A percentile compares a stretch with the other conserved stretches of the same genome.
Conservation (phyloP, 1,140 invertebrate species). For the Cydia amplana region DNA sequence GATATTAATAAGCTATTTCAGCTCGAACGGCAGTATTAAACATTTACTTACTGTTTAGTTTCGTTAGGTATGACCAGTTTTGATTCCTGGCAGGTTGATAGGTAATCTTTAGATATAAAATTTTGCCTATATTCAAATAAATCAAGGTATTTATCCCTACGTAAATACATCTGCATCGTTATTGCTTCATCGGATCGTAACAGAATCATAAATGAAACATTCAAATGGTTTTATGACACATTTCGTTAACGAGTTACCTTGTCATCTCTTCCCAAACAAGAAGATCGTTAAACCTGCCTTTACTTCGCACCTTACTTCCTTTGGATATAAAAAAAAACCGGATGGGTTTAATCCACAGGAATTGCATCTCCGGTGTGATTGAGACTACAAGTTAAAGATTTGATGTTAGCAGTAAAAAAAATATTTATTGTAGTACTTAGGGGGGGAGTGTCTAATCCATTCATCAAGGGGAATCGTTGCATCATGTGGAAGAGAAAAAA, state of each 20-base stretch:
- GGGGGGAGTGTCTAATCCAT: too few species aligned
- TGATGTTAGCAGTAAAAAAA: neutral
- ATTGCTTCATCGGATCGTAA: conserved; percentile 50
- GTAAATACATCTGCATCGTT: conserved; percentile 40
- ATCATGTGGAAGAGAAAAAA: neutral
- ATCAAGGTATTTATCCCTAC: neutral
- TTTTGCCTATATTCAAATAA: neutral
- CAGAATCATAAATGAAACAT: conserved; percentile 43
- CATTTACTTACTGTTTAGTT: conserved; percentile 25
- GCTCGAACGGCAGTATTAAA: conserved; percentile 36
- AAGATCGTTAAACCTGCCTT: conserved; percentile 11
- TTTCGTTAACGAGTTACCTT: conserved; percentile 31
- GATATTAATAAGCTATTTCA: conserved; percentile 30
- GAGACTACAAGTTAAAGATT: neutral
- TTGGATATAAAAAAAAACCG: conserved; percentile 10
- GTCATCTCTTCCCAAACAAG: conserved; percentile 28
- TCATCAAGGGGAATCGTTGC: neutral
- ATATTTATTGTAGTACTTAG: neutral
- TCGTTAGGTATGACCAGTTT: neutral
- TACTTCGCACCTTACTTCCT: conserved; percentile 6
- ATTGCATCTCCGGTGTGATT: conserved; percentile 6
- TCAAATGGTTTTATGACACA: conserved; percentile 35
- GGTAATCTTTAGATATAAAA: neutral
- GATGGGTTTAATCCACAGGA: neutral
- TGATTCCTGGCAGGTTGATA: neutral